Percentiles rank a stretch among this genome's conserved stretches.
phyloP scores from a whole-genome alignment of 2,888 invertebrate species.

The Himalopsyche anomala region DNA sequence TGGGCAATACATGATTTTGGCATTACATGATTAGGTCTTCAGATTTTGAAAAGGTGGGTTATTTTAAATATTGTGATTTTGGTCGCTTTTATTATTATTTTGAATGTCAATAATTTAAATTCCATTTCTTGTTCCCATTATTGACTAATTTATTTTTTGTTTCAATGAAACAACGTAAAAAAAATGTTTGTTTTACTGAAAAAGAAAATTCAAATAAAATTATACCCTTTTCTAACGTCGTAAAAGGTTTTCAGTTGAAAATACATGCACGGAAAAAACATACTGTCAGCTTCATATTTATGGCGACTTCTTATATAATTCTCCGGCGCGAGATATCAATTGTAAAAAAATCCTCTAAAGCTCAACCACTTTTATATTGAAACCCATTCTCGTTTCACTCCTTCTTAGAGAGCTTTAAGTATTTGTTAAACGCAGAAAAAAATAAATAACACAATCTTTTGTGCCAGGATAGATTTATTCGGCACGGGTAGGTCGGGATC shows the following conservation, averaged over 20 bases:
- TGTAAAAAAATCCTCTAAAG: background rate
- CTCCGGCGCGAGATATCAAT: background rate
- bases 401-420: background rate
- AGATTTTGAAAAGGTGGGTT: no score
- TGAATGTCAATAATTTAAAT: no score
- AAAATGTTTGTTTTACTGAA: no score
- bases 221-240: background rate
- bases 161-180: no score
- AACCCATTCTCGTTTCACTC: background rate
- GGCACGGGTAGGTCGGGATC: conserved; percentile 48
- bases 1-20: no score
- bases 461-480: conserved; percentile 43
- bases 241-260: background rate
- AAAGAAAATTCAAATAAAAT: background rate
- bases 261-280: background rate
- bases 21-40: no score
- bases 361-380: background rate
- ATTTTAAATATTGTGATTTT: no score
- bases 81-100: no score
- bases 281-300: no score
- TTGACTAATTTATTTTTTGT: no score
- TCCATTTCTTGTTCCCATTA: no score
- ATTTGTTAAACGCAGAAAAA: conserved; percentile 18
- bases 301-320: background rate
- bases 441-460: conserved; percentile 33